Evolutionary conservation across 2,113 vertebrate genomes (phyloP).

Genomic region (Harpagus bidentatus): DNA sequence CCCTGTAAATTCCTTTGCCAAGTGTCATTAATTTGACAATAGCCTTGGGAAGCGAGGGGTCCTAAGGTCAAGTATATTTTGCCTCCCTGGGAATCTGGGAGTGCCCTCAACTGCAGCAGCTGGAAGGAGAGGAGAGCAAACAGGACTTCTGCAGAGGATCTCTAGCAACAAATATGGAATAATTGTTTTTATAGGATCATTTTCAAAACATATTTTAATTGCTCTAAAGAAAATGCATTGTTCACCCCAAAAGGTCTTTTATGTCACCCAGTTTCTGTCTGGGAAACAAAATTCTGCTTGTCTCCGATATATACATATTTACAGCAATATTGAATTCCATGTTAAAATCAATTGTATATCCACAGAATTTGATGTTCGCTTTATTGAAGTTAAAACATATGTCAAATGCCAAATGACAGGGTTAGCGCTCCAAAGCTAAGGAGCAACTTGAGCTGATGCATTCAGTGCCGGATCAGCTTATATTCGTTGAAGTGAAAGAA

Average conservation of each 20-base stretch:
- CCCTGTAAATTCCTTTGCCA: slow-evolving; percentile 2
- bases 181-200: not conserved
- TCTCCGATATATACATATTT: not conserved
- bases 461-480: not conserved
- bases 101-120: not conserved
- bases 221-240: not conserved
- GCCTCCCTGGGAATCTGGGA: not conserved
- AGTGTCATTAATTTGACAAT: slow-evolving; percentile 16
- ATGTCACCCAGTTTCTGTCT: not conserved
- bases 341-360: not conserved
- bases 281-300: not conserved
- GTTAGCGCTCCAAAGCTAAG: not conserved
- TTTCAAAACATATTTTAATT: not conserved
- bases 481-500: not conserved
- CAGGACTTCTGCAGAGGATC: not conserved
- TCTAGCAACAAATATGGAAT: not conserved
- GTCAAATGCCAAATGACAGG: not conserved
- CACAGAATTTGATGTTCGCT: not conserved
- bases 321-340: not conserved
- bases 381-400: not conserved
- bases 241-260: not conserved
- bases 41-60: not conserved
- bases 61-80: not conserved
- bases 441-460: not conserved
- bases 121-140: not conserved